Evolutionary conservation across 1,140 invertebrate genomes (phyloP).

Genomic region (Marisa cornuarietis): DNA sequence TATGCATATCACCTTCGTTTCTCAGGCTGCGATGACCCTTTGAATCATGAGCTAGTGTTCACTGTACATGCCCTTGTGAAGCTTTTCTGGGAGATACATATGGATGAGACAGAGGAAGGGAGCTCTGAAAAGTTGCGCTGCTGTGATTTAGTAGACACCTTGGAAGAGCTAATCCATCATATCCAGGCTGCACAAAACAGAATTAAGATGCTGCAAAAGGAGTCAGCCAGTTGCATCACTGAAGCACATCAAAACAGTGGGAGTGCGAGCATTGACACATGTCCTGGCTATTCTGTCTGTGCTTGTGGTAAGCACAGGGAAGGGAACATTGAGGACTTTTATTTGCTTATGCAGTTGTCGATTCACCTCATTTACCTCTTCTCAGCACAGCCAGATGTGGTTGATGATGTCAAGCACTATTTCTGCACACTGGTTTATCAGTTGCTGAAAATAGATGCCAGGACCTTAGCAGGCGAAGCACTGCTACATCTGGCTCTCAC

Average conservation of each 20-base stretch:
- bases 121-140: slow-evolving; percentile 77
- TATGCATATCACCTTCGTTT: slow-evolving; percentile 79
- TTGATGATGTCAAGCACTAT: slow-evolving; percentile 51
- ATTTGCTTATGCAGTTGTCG: slow-evolving; percentile 50
- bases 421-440: slow-evolving; percentile 71
- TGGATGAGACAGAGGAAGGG: slow-evolving; percentile 62
- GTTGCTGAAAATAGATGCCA: slow-evolving; percentile 80
- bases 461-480: slow-evolving; percentile 78
- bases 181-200: slow-evolving; percentile 51
- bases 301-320: slow-evolving; percentile 56
- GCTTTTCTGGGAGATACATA: slow-evolving; percentile 83
- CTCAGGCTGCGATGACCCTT: slow-evolving; percentile 83
- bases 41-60: slow-evolving; percentile 90
- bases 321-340: slow-evolving; percentile 59
- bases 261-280: not conserved
- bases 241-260: not conserved
- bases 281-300: not conserved
- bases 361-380: slow-evolving; percentile 71
- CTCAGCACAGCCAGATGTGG: slow-evolving; percentile 66
- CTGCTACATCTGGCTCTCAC: slow-evolving; percentile 81
- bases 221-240: not conserved
- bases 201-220: not conserved
- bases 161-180: slow-evolving; percentile 73
- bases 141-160: slow-evolving; percentile 78
- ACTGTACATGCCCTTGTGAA: slow-evolving; percentile 91